Evolutionary conservation across 2,113 vertebrate species (phyloP).

Genomic region (Callospermophilus lateralis): DNA sequence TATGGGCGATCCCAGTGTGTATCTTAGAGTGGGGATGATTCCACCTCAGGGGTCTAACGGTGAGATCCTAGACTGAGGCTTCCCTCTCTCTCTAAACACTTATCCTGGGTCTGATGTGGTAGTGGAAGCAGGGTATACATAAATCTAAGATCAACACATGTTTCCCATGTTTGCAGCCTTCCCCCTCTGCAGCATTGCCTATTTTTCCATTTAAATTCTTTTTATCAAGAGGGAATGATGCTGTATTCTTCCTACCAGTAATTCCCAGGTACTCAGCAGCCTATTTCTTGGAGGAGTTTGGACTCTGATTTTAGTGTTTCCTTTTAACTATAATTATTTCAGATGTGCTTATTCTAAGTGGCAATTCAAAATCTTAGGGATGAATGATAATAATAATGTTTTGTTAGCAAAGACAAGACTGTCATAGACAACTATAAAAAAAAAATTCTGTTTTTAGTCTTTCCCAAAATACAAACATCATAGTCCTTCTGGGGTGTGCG

Average conservation of each 20-base stretch:
- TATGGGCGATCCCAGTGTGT: background rate
- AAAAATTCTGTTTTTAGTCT: slow-evolving; percentile 28
- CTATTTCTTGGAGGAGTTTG: slow-evolving; percentile 27
- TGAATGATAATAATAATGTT: background rate
- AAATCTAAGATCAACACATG: background rate
- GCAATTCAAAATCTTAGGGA: slow-evolving; percentile 18
- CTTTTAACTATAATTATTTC: slow-evolving; percentile 50
- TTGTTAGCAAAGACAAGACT: slow-evolving; percentile 33
- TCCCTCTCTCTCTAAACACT: background rate
- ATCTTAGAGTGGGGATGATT: background rate
- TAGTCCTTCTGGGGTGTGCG: background rate
- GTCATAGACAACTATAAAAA: slow-evolving; percentile 60
- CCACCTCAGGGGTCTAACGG: background rate
- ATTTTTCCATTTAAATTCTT: background rate
- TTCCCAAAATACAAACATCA: slow-evolving; percentile 53
- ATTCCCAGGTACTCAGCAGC: background rate
- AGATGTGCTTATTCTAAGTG: slow-evolving; percentile 26
- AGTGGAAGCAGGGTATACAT: background rate
- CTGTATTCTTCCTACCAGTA: background rate
- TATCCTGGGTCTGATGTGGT: background rate
- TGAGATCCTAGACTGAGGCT: background rate
- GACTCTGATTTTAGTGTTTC: background rate
- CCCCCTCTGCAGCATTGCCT: background rate
- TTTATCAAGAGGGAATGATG: background rate
- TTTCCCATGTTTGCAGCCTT: background rate